Conservation (phyloP, 2,888 invertebrate species). For the Tridacna gigas region DNA sequence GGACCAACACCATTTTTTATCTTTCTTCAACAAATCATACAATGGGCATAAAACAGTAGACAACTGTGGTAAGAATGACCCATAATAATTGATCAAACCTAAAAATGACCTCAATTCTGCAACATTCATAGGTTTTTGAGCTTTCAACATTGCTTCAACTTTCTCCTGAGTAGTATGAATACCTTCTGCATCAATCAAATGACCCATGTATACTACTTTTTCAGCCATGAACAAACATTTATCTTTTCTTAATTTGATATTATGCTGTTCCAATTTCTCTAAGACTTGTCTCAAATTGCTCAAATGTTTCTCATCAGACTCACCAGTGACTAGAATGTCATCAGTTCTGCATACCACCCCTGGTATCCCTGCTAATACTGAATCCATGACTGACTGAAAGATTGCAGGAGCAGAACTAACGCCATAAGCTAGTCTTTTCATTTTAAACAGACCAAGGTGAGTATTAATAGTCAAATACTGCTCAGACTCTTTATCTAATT, state of each 20-base stretch:
- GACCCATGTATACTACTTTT: constrained; percentile 55
- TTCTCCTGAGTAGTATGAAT: constrained; percentile 39
- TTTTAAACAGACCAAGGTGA: constrained; percentile 48
- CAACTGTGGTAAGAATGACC: background rate
- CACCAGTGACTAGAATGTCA: constrained; percentile 55
- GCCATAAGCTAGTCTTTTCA: constrained; percentile 51
- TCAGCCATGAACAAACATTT: constrained; percentile 30
- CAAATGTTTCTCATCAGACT: constrained; percentile 39
- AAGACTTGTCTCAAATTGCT: constrained; percentile 38
- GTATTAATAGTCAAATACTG: constrained; percentile 23
- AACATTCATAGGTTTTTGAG: constrained; percentile 48
- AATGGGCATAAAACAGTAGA: background rate
- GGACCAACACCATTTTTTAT: background rate
- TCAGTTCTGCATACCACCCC: constrained; percentile 31
- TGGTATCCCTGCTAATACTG: constrained; percentile 37
- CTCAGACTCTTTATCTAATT: background rate
- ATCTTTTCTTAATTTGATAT: constrained; percentile 31
- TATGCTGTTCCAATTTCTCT: constrained; percentile 34
- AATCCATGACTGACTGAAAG: constrained; percentile 60
- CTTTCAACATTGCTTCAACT: constrained; percentile 22
- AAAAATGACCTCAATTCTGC: constrained; percentile 52
- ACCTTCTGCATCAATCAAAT: constrained; percentile 47
- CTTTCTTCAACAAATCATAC: background rate
- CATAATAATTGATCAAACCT: background rate
- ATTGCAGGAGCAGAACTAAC: constrained; percentile 53